These are phyloP conservation scores for Pomacea maculata DNA, from an alignment of 1,140 invertebrate genomes.

Conservation along the genomic window DNA sequence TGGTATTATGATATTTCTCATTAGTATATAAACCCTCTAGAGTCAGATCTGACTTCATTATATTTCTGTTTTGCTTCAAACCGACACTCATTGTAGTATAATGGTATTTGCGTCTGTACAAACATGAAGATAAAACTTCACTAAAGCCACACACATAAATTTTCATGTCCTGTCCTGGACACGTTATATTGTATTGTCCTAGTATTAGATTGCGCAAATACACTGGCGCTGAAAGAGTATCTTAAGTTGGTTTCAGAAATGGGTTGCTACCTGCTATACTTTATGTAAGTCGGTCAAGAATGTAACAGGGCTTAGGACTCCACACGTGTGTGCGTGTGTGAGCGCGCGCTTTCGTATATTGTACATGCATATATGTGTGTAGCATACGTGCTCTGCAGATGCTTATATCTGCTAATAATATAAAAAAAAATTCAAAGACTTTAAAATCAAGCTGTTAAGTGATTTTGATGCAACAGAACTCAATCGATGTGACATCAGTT, in stretches of 20 bases:
- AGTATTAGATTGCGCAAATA: not conserved
- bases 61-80: not conserved
- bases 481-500: too few relatives aligned
- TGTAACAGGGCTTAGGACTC: not conserved
- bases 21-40: constrained; percentile 15
- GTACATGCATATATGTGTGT: too few relatives aligned
- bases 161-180: not conserved
- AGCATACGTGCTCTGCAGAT: too few relatives aligned
- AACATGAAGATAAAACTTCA: not conserved
- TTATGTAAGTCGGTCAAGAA: not conserved
- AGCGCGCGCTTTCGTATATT: not conserved
- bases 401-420: too few relatives aligned
- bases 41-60: not conserved
- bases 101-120: not conserved
- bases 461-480: too few relatives aligned
- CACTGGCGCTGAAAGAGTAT: not conserved
- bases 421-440: too few relatives aligned
- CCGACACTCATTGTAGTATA: not conserved
- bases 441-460: too few relatives aligned
- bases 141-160: not conserved
- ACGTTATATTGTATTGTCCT: not conserved
- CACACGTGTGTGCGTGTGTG: not conserved
- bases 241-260: not conserved
- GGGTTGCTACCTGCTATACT: not conserved
- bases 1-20: not conserved